Percentiles rank a stretch among this genome's conserved stretches.
Evolutionary conservation across 64 coral and sea anemone species (phyloP).

Genomic region (Montipora efflorescens): DNA sequence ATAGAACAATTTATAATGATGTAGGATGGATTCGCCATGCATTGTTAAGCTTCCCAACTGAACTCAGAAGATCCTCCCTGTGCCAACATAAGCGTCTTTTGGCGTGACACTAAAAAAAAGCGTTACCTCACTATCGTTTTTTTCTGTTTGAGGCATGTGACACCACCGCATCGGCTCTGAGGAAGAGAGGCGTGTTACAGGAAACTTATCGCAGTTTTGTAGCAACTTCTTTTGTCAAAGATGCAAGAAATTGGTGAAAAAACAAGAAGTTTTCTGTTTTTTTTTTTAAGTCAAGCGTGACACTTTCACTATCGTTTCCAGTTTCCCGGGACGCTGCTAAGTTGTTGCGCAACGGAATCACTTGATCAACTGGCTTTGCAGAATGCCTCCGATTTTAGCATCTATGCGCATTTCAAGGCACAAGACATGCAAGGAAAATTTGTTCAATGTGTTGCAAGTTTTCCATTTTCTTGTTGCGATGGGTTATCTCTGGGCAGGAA

Average conservation of each 20-base stretch:
- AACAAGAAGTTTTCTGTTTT: background rate
- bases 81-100: too few relatives aligned
- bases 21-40: too few relatives aligned
- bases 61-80: too few relatives aligned
- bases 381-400: conserved; percentile 82
- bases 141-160: background rate
- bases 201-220: background rate
- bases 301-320: conserved; percentile 4
- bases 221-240: background rate
- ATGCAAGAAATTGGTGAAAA: background rate
- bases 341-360: too few relatives aligned
- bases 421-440: conserved; percentile 51
- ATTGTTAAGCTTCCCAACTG: too few relatives aligned
- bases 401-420: conserved; percentile 30
- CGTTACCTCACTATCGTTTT: background rate
- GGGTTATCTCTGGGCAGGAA: conserved; percentile 77
- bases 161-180: too few relatives aligned
- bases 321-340: background rate
- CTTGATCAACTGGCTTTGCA: background rate
- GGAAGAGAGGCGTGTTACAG: background rate
- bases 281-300: background rate
- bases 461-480: conserved; percentile 84
- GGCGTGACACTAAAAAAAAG: background rate
- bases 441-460: conserved; percentile 59
- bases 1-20: background rate